These are phyloP conservation scores for Mesorhabditis belari DNA, from an alignment of 2,888 invertebrate genomes.

Conservation along the genomic window DNA sequence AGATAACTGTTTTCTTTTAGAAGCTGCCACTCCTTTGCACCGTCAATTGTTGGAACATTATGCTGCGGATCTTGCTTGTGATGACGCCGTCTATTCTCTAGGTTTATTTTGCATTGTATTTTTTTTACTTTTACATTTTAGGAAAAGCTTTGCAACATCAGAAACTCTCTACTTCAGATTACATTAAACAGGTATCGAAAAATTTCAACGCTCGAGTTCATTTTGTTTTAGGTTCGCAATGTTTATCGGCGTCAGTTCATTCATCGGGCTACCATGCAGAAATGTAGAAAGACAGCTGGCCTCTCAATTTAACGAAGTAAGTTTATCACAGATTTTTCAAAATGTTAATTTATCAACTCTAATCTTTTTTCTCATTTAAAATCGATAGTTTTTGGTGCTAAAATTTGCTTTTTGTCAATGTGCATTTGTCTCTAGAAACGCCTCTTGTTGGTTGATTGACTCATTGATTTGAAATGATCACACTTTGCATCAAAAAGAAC, in stretches of 20 bases:
- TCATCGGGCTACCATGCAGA: conserved; percentile 86
- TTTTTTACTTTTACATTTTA: not conserved
- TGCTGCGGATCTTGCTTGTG: conserved; percentile 85
- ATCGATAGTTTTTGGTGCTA: too few species aligned
- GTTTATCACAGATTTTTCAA: not conserved
- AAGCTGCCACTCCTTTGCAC: conserved; percentile 28
- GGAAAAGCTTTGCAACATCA: not conserved
- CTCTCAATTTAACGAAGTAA: conserved; percentile 64
- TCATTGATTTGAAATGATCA: too few species aligned
- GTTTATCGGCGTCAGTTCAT: conserved; percentile 92
- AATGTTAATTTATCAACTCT: not conserved
- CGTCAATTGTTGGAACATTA: conserved; percentile 43
- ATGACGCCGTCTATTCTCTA: conserved; percentile 96
- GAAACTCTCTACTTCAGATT: not conserved
- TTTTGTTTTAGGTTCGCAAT: conserved; percentile 67
- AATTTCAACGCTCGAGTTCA: not conserved
- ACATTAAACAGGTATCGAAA: not conserved
- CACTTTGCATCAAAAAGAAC: too few species aligned
- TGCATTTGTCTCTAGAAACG: too few species aligned
- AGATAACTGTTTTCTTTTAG: not conserved
- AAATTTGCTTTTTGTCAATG: too few species aligned
- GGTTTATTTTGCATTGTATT: conserved; percentile 63
- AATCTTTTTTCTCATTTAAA: not conserved
- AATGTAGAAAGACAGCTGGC: conserved; percentile 87
- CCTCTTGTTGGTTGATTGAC: too few species aligned